Base-by-base conservation (phyloP, 2,113 vertebrate genomes). In the Pagrus major region DNA sequence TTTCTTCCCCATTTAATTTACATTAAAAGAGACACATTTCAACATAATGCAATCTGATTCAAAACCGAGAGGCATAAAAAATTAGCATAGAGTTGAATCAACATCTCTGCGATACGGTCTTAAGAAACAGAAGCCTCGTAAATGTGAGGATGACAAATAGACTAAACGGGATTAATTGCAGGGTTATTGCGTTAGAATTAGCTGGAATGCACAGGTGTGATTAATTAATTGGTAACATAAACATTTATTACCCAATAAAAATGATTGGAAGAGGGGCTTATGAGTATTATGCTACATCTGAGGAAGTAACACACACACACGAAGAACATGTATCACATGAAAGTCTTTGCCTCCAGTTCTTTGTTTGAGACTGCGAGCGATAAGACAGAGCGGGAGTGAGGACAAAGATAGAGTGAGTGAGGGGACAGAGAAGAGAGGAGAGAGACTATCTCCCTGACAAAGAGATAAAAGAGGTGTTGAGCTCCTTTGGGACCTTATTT, bases 381-480 rank as follows among this genome's bases (percentile, higher is more conserved):
- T 90, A 88, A 92, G 76, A 84, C 11, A 18, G 63, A 86, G 76
- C 25, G 11, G 74, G 71, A 72, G 74, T 52, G 51, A 88, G 87
- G 89, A 91, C 86, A 92, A 78, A 86, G 81, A 86, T 39, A 46
- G 60, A 77, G 80, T 61, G 67, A 84, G 78, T 37, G 65, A 79
- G 52, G 84, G 75, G 70, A 83, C 75, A 80, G 76, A 37, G 54
- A 77, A 47, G 69, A 79, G 76, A 78, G 71, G 18, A 61, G 79
- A 69, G 66, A 59, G 85, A 88, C 86, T 79, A 84, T 87, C 84
- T 91, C 72, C 58, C 84, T 87, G 76, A 89, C 88, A 77, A 52
- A 89, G 81, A 92, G 91, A 93, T 93, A 93, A 91, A 93, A 91
- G 86, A 90, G 76, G 87, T 85, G 90, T 76, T 83, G 79, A 84